Conservation (phyloP, 2,797 vertebrate genomes). For the Gobio occitaniae region DNA sequence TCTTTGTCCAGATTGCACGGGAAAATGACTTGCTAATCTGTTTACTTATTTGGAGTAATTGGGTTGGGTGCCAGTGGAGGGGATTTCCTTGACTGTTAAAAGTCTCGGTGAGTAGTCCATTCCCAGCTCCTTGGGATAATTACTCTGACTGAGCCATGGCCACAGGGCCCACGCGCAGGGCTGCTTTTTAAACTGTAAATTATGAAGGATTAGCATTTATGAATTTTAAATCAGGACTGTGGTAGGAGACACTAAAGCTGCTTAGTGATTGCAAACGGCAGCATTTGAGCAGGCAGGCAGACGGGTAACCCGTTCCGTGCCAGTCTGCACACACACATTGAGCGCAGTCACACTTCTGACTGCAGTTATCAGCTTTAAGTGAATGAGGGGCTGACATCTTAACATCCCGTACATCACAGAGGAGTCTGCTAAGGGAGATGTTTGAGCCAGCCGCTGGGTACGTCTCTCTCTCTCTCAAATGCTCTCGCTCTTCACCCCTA, state of each 20-base stretch:
- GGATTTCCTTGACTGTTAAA: constrained; percentile 98
- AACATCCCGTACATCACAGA: constrained; percentile 72
- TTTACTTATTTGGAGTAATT: constrained; percentile 99
- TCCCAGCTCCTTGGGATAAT: constrained; percentile 99
- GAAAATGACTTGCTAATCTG: constrained; percentile 99
- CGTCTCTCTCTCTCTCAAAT: constrained; percentile 32
- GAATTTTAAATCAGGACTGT: constrained; percentile 99
- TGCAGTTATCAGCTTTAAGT: constrained; percentile 76
- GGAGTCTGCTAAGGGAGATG: constrained; percentile 60
- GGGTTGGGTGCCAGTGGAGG: constrained; percentile 96
- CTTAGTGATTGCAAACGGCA: constrained; percentile 96
- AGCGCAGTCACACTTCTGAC: constrained; percentile 65
- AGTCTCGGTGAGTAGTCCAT: constrained; percentile 99
- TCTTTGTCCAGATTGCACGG: constrained; percentile 96
- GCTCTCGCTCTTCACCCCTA: constrained; percentile 69
- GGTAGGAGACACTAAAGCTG: constrained; percentile 99
- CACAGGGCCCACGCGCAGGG: constrained; percentile 98
- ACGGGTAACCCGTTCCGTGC: constrained; percentile 83
- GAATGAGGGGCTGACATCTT: constrained; percentile 79
- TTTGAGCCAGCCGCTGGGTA: constrained; percentile 75
- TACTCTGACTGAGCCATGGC: constrained; percentile 99
- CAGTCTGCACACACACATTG: constrained; percentile 61
- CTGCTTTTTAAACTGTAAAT: constrained; percentile 99
- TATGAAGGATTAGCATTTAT: constrained; percentile 99
- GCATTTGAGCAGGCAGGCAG: constrained; percentile 88